These are phyloP conservation scores for Cyprinus carpio DNA, from an alignment of 2,113 vertebrate genomes.

Conservation along the genomic window DNA sequence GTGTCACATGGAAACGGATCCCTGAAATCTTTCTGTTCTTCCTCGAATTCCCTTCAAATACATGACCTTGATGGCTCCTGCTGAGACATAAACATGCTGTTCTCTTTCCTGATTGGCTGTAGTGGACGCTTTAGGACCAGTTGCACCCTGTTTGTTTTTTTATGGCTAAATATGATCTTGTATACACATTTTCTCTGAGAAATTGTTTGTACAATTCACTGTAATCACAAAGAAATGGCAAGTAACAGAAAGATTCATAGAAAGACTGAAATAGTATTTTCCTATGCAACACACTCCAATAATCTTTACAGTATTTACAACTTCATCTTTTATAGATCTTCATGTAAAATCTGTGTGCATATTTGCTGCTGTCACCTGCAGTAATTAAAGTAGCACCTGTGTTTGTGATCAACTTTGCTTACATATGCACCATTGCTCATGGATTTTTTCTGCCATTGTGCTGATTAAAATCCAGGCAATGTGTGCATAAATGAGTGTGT, in stretches of 20 bases:
- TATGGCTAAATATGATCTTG: background rate
- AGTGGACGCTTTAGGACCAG: background rate
- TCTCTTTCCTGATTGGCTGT: constrained; percentile 14
- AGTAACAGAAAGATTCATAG: no score
- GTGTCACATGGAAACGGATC: constrained; percentile 70
- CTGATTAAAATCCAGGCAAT: constrained; percentile 17
- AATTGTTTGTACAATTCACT: no score
- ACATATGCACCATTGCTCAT: background rate
- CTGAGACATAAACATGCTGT: constrained; percentile 16
- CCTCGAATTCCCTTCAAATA: constrained; percentile 17
- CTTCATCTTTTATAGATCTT: background rate
- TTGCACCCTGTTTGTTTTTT: background rate
- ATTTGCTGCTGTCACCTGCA: constrained; percentile 17
- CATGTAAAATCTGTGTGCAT: background rate
- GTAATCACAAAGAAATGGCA: no score
- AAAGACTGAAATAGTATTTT: background rate
- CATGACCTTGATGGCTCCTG: background rate
- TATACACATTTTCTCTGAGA: background rate
- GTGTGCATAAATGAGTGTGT: background rate
- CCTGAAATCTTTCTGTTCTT: constrained; percentile 47
- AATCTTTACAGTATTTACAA: no score
- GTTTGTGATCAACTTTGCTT: constrained; percentile 19
- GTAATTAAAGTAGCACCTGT: constrained; percentile 37
- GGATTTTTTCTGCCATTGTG: background rate
- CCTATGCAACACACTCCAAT: no score